A percentile compares a stretch with the other conserved stretches of the same genome.
These are phyloP conservation scores for Standfussiana lucernea DNA, from an alignment of 2,888 invertebrate genomes.

Conservation along the genomic window DNA sequence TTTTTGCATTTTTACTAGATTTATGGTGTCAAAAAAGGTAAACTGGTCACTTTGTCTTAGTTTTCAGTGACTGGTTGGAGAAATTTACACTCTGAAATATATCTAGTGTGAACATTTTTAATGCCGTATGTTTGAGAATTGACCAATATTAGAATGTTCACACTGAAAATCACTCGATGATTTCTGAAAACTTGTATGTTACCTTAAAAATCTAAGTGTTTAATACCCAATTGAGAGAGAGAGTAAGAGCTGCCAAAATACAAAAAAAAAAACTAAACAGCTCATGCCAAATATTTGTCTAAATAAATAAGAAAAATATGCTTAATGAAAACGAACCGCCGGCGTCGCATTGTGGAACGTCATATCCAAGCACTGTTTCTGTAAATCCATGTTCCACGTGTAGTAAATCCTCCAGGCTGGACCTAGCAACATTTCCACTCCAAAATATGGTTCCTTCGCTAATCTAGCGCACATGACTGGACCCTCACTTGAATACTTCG, in stretches of 20 bases:
- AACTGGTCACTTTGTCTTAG: too few relatives aligned
- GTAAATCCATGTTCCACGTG: slow-evolving; percentile 80
- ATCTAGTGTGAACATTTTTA: too few relatives aligned
- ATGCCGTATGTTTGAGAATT: too few relatives aligned
- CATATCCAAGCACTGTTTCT: slow-evolving; percentile 79
- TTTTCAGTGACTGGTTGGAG: too few relatives aligned
- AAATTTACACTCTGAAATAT: too few relatives aligned
- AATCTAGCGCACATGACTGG: slow-evolving; percentile 70
- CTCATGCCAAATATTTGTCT: background rate
- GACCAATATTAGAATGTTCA: too few relatives aligned
- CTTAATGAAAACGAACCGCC: slow-evolving; percentile 68
- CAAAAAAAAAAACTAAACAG: background rate
- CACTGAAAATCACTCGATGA: too few relatives aligned
- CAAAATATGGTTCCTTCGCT: slow-evolving; percentile 78
- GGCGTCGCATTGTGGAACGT: slow-evolving; percentile 76
- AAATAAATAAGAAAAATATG: background rate
- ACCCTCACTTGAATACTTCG: background rate
- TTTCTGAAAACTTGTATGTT: background rate
- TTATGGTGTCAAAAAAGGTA: too few relatives aligned
- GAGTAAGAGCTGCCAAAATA: background rate
- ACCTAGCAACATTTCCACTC: slow-evolving; percentile 77
- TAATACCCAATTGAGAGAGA: too few relatives aligned
- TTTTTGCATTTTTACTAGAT: too few relatives aligned
- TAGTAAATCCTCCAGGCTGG: slow-evolving; percentile 82
- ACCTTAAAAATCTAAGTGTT: background rate